phyloP scores from a whole-genome alignment of 2,113 vertebrate genomes.

The Microtus ochrogaster region DNA sequence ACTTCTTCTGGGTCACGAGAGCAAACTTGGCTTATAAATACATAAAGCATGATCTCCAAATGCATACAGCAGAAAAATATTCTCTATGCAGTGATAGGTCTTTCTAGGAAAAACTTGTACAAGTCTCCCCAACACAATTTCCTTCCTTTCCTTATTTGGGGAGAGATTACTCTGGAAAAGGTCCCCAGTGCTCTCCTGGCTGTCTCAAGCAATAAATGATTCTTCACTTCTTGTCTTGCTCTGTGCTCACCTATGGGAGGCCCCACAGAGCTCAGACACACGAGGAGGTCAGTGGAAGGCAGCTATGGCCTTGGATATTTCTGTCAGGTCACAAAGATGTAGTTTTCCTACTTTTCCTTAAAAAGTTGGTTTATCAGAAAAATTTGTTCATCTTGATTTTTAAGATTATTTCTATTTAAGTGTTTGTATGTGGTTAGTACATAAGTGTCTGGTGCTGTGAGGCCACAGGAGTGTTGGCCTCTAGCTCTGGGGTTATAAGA shows the following conservation, averaged over 20 bases:
- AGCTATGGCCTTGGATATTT: neutral
- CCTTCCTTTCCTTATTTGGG: neutral
- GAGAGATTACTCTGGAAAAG: no score
- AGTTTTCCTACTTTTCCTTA: neutral
- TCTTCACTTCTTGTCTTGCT: neutral
- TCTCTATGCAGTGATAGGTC: neutral
- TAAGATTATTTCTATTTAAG: neutral
- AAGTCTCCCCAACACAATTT: no score
- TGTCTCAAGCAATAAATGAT: neutral
- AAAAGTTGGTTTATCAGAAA: conserved; percentile 28
- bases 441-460: no score
- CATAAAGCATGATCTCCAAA: neutral
- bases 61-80: neutral
- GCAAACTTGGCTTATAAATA: neutral
- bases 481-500: neutral
- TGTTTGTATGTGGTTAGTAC: neutral
- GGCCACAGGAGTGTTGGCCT: neutral
- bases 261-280: neutral
- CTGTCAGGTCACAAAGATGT: neutral
- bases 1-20: neutral
- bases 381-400: neutral
- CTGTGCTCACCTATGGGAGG: neutral
- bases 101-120: neutral
- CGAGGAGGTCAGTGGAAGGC: neutral
- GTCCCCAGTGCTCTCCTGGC: neutral